Evolutionary conservation across 2,888 invertebrate species (phyloP).

Genomic region (Pilophorus perplexus): DNA sequence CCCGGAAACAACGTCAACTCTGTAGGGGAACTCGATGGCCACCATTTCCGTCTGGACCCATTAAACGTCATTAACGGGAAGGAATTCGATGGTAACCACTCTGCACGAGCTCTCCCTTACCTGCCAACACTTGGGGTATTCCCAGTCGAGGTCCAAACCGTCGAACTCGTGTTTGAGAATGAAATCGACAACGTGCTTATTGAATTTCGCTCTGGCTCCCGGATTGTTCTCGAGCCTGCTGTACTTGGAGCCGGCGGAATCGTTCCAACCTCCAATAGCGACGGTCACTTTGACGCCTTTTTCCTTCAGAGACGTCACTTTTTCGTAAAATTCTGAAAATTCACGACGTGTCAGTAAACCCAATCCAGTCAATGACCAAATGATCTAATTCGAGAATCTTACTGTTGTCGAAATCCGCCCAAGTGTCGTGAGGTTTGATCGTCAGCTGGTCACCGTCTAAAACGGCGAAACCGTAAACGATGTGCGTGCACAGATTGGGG

Average conservation of each 20-base stretch:
- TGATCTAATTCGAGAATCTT: too few species aligned
- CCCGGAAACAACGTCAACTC: background rate
- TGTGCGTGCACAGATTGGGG: slow-evolving; percentile 81
- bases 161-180: slow-evolving; percentile 79
- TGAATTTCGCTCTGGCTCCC: slow-evolving; percentile 68
- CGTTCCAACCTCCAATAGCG: slow-evolving; percentile 94
- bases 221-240: slow-evolving; percentile 75
- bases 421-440: slow-evolving; percentile 82
- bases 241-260: slow-evolving; percentile 87
- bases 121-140: slow-evolving; percentile 85
- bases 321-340: slow-evolving; percentile 74
- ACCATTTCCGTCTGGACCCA: too few species aligned
- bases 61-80: too few species aligned
- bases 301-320: slow-evolving; percentile 69
- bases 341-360: background rate
- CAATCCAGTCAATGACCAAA: too few species aligned
- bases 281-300: slow-evolving; percentile 56
- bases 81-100: too few species aligned
- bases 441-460: slow-evolving; percentile 70
- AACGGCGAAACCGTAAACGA: slow-evolving; percentile 89
- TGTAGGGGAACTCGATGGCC: background rate
- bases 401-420: slow-evolving; percentile 88
- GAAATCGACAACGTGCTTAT: slow-evolving; percentile 72
- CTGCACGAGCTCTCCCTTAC: too few species aligned
- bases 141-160: slow-evolving; percentile 91